Evolutionary conservation across 2,113 vertebrate genomes (phyloP).

Genomic region (Laticauda colubrina): DNA sequence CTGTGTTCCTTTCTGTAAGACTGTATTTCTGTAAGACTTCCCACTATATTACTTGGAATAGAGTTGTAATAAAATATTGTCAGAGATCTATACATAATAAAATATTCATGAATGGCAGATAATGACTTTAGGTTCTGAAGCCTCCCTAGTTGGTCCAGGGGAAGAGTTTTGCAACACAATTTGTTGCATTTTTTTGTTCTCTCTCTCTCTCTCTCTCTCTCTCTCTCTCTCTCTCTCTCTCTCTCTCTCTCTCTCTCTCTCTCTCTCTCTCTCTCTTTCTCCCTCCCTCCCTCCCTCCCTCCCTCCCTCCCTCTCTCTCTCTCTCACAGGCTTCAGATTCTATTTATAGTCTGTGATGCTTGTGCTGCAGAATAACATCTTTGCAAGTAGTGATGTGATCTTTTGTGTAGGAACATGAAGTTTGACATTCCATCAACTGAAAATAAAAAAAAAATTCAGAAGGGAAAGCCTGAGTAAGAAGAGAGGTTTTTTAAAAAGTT

Average conservation of each 20-base stretch:
- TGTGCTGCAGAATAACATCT: not conserved
- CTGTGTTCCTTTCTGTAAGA: not conserved
- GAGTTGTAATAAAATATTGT: constrained; percentile 24
- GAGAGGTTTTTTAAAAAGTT: not conserved
- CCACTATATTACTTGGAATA: constrained; percentile 8
- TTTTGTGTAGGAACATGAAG: constrained; percentile 5
- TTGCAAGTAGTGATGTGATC: constrained; percentile 10
- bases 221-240: no score
- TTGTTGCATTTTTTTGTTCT: not conserved
- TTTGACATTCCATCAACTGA: constrained; percentile 6
- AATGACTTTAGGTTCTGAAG: constrained; percentile 30
- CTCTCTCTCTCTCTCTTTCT: not conserved
- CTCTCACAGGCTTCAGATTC: not conserved
- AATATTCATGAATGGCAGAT: not conserved
- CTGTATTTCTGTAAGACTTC: not conserved
- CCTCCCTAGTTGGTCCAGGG: not conserved
- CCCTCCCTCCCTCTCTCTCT: not conserved
- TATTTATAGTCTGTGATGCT: not conserved
- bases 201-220: not conserved
- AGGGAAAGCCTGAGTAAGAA: not conserved
- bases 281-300: no score
- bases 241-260: not conserved
- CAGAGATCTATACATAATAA: not conserved
- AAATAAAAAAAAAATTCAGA: not conserved
- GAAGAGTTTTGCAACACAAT: not conserved